These are phyloP conservation scores for Oreamnos americanus DNA, from an alignment of 2,113 vertebrate species.

Conservation along the genomic window DNA sequence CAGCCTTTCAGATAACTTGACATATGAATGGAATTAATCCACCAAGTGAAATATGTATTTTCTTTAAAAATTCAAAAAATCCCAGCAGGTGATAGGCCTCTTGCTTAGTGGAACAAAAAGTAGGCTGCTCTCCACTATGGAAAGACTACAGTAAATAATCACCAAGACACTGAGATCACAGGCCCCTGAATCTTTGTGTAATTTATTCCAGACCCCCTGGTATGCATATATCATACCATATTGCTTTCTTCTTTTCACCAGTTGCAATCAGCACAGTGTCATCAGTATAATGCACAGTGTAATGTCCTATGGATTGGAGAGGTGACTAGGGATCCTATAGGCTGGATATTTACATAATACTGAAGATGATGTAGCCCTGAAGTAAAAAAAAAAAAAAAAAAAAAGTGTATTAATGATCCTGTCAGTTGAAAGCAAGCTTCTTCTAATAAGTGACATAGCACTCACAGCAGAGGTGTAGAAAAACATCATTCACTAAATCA, in stretches of 20 bases:
- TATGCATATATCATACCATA: not conserved
- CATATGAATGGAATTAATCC: not conserved
- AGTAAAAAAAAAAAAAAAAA: not conserved
- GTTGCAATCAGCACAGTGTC: not conserved
- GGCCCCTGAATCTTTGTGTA: not conserved
- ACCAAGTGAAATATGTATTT: not conserved
- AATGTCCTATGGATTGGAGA: not conserved
- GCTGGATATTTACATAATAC: not conserved
- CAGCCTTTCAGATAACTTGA: not conserved
- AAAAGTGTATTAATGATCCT: not conserved
- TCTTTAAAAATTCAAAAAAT: not conserved
- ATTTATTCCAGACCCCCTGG: not conserved
- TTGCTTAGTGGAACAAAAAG: not conserved
- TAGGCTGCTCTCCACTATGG: not conserved
- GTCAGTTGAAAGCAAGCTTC: not conserved
- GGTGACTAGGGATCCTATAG: not conserved
- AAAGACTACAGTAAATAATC: not conserved
- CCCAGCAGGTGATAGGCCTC: not conserved
- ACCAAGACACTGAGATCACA: not conserved
- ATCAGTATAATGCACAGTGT: not conserved
- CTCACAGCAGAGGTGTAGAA: not conserved
- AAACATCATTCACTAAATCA: not conserved
- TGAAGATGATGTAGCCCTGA: not conserved
- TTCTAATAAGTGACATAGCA: not conserved
- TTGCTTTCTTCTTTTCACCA: not conserved